phyloP scores from a whole-genome alignment of 2,113 vertebrate species.

The Tylochromis polylepis region DNA sequence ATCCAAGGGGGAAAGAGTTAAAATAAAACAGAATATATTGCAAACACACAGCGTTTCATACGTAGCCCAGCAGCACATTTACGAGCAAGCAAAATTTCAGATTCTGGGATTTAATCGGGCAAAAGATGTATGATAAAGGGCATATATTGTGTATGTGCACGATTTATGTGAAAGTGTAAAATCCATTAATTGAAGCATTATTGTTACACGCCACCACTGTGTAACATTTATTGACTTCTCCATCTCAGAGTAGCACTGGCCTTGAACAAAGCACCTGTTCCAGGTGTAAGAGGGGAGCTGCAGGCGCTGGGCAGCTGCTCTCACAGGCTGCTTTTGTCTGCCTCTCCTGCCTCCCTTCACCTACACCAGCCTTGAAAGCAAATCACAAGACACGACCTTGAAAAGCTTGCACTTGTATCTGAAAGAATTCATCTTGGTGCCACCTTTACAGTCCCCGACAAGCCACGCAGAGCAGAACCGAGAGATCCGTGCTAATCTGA shows the following conservation, averaged over 20 bases:
- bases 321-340: background rate
- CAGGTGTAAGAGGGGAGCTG: slow-evolving; percentile 5
- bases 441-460: background rate
- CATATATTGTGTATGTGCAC: background rate
- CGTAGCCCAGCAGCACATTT: background rate
- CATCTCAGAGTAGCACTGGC: background rate
- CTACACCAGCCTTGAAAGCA: slow-evolving; percentile 1
- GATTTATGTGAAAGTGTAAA: background rate
- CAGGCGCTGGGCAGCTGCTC: slow-evolving; percentile 18
- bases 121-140: background rate
- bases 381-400: slow-evolving; percentile 10
- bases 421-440: background rate
- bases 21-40: background rate
- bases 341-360: background rate
- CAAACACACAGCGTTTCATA: background rate
- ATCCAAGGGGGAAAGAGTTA: background rate
- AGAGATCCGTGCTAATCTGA: background rate
- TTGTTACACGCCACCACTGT: background rate
- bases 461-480: background rate
- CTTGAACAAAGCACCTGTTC: slow-evolving; percentile 18
- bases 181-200: background rate
- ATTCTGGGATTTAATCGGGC: background rate
- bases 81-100: background rate
- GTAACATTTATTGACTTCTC: slow-evolving; percentile 8
- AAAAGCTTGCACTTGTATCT: background rate